Evolutionary conservation across 2,797 vertebrate genomes (phyloP).

Genomic region (Hipposideros larvatus): DNA sequence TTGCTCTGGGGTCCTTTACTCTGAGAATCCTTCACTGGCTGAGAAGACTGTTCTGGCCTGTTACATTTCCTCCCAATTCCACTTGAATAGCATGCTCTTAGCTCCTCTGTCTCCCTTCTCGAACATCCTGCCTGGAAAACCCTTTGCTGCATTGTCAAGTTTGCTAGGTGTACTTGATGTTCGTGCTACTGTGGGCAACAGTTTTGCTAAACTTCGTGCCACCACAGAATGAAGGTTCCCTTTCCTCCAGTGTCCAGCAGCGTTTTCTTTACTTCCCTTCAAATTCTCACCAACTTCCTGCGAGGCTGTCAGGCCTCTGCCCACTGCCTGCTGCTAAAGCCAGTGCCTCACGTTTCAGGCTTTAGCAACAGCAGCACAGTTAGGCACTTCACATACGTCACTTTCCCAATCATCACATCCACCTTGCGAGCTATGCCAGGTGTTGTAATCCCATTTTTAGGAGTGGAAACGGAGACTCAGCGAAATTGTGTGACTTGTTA

Average conservation of each 20-base stretch:
- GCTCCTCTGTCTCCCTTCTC: not conserved
- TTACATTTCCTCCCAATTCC: not conserved
- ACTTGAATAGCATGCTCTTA: not conserved
- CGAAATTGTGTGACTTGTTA: not conserved
- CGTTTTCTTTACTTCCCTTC: not conserved
- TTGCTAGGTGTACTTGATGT: rapidly evolving
- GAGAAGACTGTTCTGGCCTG: not conserved
- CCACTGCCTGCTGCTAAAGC: not conserved
- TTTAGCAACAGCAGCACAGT: not conserved
- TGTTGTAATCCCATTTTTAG: not conserved
- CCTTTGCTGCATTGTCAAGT: not conserved
- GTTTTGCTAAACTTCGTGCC: not conserved
- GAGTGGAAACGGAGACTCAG: not conserved
- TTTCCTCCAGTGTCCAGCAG: too few relatives aligned
- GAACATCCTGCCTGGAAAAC: not conserved
- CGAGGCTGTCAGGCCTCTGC: not conserved
- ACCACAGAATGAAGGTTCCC: not conserved
- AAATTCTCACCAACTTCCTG: not conserved
- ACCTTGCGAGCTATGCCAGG: rapidly evolving
- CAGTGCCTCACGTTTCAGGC: not conserved
- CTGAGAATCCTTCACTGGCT: not conserved
- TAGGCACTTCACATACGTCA: rapidly evolving
- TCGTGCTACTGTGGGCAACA: not conserved
- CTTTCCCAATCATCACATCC: not conserved
- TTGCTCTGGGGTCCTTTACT: not conserved